Percentiles rank a stretch among this genome's conserved stretches.
phyloP scores from a whole-genome alignment of 2,797 vertebrate species.

The Karalla daura region DNA sequence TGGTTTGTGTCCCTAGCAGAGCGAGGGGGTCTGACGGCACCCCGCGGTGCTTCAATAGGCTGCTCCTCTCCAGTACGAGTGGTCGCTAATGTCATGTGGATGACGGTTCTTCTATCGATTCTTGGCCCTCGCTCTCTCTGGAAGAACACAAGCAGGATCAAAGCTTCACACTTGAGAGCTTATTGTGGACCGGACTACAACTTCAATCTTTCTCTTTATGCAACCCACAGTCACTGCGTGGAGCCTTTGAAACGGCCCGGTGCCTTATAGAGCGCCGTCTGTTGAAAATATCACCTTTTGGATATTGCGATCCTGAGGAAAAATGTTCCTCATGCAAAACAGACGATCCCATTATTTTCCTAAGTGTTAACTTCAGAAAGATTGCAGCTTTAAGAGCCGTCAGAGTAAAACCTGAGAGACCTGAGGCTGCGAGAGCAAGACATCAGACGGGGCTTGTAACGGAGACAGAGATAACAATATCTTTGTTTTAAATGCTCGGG shows the following conservation, averaged over 20 bases:
- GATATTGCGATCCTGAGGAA: constrained; percentile 7
- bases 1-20: constrained; percentile 50
- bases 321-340: constrained; percentile 25
- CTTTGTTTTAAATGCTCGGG: constrained; percentile 45
- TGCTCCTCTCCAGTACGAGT: constrained; percentile 37
- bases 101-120: constrained; percentile 40
- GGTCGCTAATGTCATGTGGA: constrained; percentile 37
- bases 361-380: constrained; percentile 2
- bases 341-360: constrained; percentile 30
- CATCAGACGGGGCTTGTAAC: constrained; percentile 56
- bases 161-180: not conserved
- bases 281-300: not conserved
- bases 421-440: constrained; percentile 58
- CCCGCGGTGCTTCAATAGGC: constrained; percentile 53
- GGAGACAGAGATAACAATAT: constrained; percentile 55
- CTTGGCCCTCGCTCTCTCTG: constrained; percentile 17
- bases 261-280: too few species aligned
- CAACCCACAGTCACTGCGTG: not conserved
- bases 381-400: constrained; percentile 38
- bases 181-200: constrained; percentile 7
- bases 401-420: constrained; percentile 53
- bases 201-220: constrained; percentile 8
- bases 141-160: not conserved
- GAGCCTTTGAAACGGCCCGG: not conserved
- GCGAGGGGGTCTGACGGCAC: constrained; percentile 49